Evolutionary conservation across 2,113 vertebrate species (phyloP).

Genomic region (Seriola dumerili): DNA sequence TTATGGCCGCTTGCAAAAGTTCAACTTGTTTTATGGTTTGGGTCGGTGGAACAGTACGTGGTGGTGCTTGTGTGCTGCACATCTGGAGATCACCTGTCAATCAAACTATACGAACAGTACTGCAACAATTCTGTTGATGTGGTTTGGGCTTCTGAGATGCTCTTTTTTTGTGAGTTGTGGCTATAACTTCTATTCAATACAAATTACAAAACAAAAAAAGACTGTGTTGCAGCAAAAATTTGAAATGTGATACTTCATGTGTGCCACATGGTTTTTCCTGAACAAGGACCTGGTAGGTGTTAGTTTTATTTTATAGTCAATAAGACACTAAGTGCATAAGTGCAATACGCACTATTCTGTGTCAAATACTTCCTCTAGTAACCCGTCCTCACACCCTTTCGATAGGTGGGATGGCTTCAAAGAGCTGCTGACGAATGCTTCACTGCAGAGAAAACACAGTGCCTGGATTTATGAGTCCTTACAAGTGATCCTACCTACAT

Average conservation of each 20-base stretch:
- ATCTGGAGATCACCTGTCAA: conserved; percentile 34
- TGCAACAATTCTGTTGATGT: conserved; percentile 11
- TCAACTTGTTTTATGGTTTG: conserved; percentile 37
- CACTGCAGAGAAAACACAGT: no score
- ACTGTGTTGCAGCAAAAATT: background rate
- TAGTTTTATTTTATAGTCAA: no score
- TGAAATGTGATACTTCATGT: background rate
- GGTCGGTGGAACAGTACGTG: background rate
- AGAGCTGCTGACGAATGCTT: background rate
- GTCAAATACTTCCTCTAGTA: no score
- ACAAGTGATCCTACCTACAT: no score
- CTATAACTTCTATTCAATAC: no score
- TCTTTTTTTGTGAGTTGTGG: background rate
- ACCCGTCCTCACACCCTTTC: background rate
- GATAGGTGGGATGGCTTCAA: background rate
- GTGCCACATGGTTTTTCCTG: background rate
- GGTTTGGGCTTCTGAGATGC: background rate
- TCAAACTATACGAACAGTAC: background rate
- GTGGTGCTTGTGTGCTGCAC: background rate
- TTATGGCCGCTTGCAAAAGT: conserved; percentile 18
- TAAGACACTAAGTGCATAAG: no score
- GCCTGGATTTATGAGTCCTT: no score
- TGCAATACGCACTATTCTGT: no score
- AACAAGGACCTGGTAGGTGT: no score
- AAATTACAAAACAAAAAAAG: background rate